A percentile compares a stretch with the other conserved stretches of the same genome.
Evolutionary conservation across 2,888 invertebrate species (phyloP).

Genomic region (Aphodius sticticus): DNA sequence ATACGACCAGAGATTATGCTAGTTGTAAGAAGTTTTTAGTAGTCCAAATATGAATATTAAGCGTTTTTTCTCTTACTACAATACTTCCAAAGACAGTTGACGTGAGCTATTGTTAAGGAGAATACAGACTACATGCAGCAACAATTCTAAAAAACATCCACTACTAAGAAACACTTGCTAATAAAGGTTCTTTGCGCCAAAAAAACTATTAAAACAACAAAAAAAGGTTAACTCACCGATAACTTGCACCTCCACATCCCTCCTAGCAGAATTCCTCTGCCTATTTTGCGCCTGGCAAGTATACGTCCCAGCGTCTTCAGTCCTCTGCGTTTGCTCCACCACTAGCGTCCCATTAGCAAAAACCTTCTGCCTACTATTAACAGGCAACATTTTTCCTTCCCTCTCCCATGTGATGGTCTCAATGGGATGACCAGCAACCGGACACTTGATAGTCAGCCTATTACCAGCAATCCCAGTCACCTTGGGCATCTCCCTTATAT

Average conservation of each 20-base stretch:
- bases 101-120: too few species aligned
- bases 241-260: slow-evolving; percentile 79
- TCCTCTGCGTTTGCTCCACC: slow-evolving; percentile 84
- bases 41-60: too few species aligned
- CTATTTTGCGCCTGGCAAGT: slow-evolving; percentile 89
- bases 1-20: too few species aligned
- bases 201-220: neutral
- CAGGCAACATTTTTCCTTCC: slow-evolving; percentile 86
- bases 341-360: slow-evolving; percentile 87
- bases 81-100: too few species aligned
- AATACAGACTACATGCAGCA: too few species aligned
- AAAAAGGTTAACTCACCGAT: slow-evolving; percentile 64
- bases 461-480: slow-evolving; percentile 87
- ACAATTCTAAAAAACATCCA: too few species aligned
- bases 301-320: slow-evolving; percentile 88
- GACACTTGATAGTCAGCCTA: slow-evolving; percentile 86
- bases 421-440: slow-evolving; percentile 89
- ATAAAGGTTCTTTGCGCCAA: too few species aligned
- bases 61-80: too few species aligned
- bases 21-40: too few species aligned
- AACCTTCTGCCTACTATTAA: slow-evolving; percentile 86
- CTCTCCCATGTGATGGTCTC: slow-evolving; percentile 90
- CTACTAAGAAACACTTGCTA: too few species aligned
- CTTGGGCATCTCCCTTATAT: slow-evolving; percentile 87
- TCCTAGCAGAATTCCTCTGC: slow-evolving; percentile 79